Evolutionary conservation across 2,113 vertebrate species (phyloP), one percentile per base, ranked within the genome.

Genomic region (Nibea coibor): DNA sequence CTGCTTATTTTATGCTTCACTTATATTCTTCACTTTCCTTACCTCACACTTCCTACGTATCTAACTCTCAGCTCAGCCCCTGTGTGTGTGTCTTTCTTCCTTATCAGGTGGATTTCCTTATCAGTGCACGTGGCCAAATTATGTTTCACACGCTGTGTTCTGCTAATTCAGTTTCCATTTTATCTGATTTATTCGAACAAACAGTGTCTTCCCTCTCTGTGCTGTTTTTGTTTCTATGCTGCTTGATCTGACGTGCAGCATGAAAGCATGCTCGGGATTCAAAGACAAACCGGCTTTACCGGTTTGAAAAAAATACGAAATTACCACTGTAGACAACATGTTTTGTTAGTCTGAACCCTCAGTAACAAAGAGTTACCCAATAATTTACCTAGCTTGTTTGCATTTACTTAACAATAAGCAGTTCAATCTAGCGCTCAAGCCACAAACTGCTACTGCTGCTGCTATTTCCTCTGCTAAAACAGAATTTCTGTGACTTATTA

Each of bases 241-340:
- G 31, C 74, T 2, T 85, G 85, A 86, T 31, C 35, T 35, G 72
- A 88, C 82, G 16, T 80, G 81, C 63, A 62, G 51, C 16, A n/a
- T 65, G 43, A 58, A 72, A 42, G 45, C 4, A 56, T 53, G 28
- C 10, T 9, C 56, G 3, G 5, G 15, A 20, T 47, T 39, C 7
- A 42, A 11, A 8, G 47, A 63, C 2, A 3, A 87, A 91, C 87
- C 1, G 10, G 86, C 20, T 86, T 50, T 57, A 72, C 92, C 10
- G 50, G 88, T 93, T 93, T 80, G 35, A 66, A 2, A 26, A 62
- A 78, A 53, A 51, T 4, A 35, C 45, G 0, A 20, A 61, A 71
- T n/a, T 54, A 61, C 24, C n/a, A 19, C 43, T 39, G 19, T 19
- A 63, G n/a, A 12, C 14, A 39, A 19, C 10, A 10, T 39, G 65